These are phyloP conservation scores for Chloroceryle inda DNA, from an alignment of 2,797 vertebrate genomes.

Conservation along the genomic window DNA sequence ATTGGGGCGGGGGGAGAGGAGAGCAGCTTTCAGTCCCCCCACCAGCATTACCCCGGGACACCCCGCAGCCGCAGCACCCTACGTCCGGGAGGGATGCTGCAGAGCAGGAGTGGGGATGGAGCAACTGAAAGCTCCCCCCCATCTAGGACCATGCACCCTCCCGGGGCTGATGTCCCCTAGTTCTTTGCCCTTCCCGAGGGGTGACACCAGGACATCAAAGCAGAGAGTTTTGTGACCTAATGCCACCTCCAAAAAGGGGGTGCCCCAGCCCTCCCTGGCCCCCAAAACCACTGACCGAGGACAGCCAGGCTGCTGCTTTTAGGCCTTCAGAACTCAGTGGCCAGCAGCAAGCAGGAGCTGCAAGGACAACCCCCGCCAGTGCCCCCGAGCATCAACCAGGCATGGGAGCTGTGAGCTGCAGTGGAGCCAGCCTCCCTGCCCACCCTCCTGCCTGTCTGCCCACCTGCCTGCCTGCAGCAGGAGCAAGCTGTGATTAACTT, in stretches of 20 bases:
- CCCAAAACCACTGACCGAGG: background rate
- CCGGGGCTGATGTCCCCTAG: background rate
- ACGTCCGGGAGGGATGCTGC: background rate
- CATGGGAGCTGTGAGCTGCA: constrained; percentile 47
- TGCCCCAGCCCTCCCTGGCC: background rate
- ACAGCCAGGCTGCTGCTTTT: background rate
- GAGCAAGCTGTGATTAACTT: constrained; percentile 60
- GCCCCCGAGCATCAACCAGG: background rate
- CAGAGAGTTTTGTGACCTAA: background rate
- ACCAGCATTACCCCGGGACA: background rate
- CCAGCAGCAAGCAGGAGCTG: background rate
- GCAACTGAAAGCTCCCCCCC: background rate
- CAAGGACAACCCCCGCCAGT: background rate
- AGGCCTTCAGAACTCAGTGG: background rate
- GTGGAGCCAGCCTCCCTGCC: background rate
- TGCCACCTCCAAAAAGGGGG: background rate
- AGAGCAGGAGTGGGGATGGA: background rate
- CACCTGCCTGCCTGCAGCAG: constrained; percentile 48
- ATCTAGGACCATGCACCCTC: background rate
- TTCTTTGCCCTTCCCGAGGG: background rate
- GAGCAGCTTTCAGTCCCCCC: background rate
- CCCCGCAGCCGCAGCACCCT: background rate
- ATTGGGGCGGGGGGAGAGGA: background rate
- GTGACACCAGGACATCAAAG: background rate
- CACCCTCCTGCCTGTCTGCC: too few species aligned